Conservation (phyloP, 2,797 vertebrate genomes). For the Mormyrus proboscirostris region DNA sequence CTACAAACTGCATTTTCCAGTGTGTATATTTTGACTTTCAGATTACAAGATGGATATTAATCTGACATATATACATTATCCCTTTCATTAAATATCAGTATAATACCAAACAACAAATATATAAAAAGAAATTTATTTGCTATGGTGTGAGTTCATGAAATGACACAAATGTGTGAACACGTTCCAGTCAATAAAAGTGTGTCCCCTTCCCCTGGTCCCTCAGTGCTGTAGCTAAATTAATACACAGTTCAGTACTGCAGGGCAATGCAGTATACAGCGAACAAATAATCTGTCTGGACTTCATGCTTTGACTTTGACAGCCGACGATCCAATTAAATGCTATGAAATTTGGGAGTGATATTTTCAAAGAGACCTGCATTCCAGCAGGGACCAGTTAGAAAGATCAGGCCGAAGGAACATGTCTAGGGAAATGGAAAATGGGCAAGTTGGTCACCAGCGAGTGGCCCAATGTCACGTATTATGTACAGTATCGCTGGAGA, state of each 20-base stretch:
- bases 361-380: conserved; percentile 11
- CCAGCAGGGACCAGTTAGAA: not conserved
- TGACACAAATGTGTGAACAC: not conserved
- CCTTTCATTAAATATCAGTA: not conserved
- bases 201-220: not conserved
- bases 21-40: not conserved
- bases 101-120: not conserved
- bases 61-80: not conserved
- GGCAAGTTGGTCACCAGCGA: not conserved
- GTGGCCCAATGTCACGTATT: not conserved
- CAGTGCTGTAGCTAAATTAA: not conserved
- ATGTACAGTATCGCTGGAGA: not conserved
- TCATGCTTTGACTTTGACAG: conserved; percentile 13
- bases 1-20: not conserved
- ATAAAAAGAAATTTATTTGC: not conserved
- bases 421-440: too few relatives aligned
- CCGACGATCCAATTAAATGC: conserved; percentile 16
- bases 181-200: not conserved
- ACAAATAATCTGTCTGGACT: not conserved
- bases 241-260: not conserved
- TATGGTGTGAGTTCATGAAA: not conserved
- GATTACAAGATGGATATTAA: not conserved
- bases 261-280: not conserved
- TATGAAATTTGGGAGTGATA: conserved; percentile 12
- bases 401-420: not conserved